Evolutionary conservation across 1,140 invertebrate genomes (phyloP), one percentile per base, ranked within the genome.

Genomic region (Conopomorpha cramerella): DNA sequence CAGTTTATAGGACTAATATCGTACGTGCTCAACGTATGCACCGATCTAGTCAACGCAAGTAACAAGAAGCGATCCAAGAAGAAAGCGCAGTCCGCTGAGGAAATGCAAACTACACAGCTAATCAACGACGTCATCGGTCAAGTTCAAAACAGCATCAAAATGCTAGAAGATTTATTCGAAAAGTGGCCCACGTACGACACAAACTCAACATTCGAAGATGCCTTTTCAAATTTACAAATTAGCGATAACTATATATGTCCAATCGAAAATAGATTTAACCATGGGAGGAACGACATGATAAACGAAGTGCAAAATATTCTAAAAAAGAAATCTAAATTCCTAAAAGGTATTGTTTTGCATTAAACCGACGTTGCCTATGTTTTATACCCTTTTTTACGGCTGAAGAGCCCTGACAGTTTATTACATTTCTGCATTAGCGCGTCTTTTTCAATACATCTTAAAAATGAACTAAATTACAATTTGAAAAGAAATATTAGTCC

Each of bases 1-100:
- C 57, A 74, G 70, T 72, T 72, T 15, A 60, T 68, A 36, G 66
- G 63, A 17, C 52, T 74, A 7, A 45, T 60, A 11, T 67, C 56
- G 4, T 74, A 51, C 40, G 38, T 70, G 0, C 40, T 71, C 16
- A 67, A 67, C 15, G 54, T 74, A 0, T 72, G 70, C 45, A 57
- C 61, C 37, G 67, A 74, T 23, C 16, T 66, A 2, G 36, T 47
- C 2, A 45, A 61, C 3, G 58, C 63, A 2, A 36, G 56, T 8
- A 57, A 53, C 38, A 47, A 53, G 7, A 70, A 66, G 43, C 70
- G 62, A 38, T 53, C 57, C 8, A 70, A 70, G 30, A 70, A 66
- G 42, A 72, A 66, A 35, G 40, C 49, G 27, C 61, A 61, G n/a
- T 64, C 65, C 0, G 65, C 65, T 1, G 65, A 72, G 29, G 59